phyloP scores from a whole-genome alignment of 2,113 vertebrate genomes.

The Procavia capensis region DNA sequence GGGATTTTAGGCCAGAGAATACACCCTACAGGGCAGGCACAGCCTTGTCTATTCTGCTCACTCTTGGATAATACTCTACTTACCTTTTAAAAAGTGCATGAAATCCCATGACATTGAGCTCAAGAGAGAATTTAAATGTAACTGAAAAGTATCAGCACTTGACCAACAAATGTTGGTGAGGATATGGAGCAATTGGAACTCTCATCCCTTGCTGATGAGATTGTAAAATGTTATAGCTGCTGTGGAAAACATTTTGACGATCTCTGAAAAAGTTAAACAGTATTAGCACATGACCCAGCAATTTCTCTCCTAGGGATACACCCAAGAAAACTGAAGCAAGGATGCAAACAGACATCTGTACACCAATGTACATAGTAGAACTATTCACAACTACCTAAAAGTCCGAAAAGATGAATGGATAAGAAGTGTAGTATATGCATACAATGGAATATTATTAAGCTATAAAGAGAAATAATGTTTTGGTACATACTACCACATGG shows the following conservation, averaged over 20 bases:
- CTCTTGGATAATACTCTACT: background rate
- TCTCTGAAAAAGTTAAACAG: no score
- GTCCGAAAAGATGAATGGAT: no score
- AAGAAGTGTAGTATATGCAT: background rate
- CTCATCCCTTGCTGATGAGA: background rate
- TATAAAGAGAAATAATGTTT: background rate
- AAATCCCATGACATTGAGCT: background rate
- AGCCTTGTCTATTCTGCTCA: background rate
- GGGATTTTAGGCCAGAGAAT: background rate
- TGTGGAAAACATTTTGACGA: no score
- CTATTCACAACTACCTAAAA: no score
- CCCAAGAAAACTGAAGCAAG: no score
- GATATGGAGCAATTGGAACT: background rate
- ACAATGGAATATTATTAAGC: background rate
- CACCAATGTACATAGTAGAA: no score
- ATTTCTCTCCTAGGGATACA: no score
- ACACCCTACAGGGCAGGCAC: background rate
- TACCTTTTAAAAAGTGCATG: background rate
- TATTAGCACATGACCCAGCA: no score
- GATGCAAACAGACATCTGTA: no score
- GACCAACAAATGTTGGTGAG: background rate
- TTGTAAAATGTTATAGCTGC: background rate
- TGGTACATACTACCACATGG: background rate
- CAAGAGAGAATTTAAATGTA: conserved; percentile 47
- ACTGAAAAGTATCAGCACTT: conserved; percentile 12